These are phyloP conservation scores for Dasypogon diadema DNA, from an alignment of 2,888 invertebrate genomes.

Conservation along the genomic window DNA sequence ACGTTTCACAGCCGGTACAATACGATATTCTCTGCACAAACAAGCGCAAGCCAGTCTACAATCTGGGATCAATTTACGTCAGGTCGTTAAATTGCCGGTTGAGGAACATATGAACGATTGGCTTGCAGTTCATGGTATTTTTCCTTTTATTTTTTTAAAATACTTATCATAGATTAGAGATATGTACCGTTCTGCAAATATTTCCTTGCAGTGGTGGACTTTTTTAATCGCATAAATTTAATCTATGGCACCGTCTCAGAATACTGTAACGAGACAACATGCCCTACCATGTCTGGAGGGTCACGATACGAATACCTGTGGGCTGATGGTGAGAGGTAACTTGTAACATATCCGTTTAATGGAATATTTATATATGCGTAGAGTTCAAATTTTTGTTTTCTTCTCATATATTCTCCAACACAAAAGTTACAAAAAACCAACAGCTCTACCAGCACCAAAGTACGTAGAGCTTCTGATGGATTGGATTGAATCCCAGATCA, in stretches of 20 bases:
- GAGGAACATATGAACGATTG: constrained; percentile 91
- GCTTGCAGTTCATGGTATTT: constrained; percentile 90
- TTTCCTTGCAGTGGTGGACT: constrained; percentile 82
- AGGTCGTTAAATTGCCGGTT: constrained; percentile 83
- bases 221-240: constrained; percentile 92
- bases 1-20: constrained; percentile 86
- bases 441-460: constrained; percentile 83
- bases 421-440: constrained; percentile 80
- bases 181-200: neutral
- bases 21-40: constrained; percentile 88
- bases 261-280: constrained; percentile 84
- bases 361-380: neutral
- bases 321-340: constrained; percentile 82
- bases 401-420: no score
- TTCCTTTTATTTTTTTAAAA: constrained; percentile 3
- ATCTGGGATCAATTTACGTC: constrained; percentile 87
- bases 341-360: neutral
- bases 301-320: constrained; percentile 90
- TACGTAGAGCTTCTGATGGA: constrained; percentile 89
- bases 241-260: constrained; percentile 91
- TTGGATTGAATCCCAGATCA: constrained; percentile 92
- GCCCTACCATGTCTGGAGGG: constrained; percentile 93
- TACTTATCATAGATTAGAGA: neutral
- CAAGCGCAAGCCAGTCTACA: constrained; percentile 91
- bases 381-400: neutral